Conservation (phyloP, 1,140 invertebrate genomes). For the Pseudomyrmex sp. region DNA sequence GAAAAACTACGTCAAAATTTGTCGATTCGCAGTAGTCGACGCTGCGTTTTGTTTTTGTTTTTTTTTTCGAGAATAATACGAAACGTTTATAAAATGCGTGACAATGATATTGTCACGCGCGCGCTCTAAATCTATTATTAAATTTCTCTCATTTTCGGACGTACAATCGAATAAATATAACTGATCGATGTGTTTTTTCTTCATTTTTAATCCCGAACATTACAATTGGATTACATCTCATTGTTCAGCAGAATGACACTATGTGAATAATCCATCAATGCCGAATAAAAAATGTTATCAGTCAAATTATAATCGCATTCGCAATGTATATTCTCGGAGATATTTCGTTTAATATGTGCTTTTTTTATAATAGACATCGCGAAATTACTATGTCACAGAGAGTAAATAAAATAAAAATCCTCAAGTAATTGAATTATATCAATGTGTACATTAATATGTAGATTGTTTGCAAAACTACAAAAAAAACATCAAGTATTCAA, state of each 20-base stretch:
- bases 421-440: neutral
- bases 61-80: conserved; percentile 24
- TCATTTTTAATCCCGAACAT: neutral
- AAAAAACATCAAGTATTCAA: neutral
- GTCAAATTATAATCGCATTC: neutral
- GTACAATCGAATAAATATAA: conserved; percentile 18
- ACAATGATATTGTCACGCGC: conserved; percentile 15
- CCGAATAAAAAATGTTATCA: neutral
- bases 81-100: conserved; percentile 35
- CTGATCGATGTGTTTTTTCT: neutral
- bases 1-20: conserved; percentile 50
- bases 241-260: neutral
- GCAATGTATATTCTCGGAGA: neutral
- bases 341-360: neutral
- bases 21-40: conserved; percentile 19
- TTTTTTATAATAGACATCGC: neutral
- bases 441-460: neutral
- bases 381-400: neutral
- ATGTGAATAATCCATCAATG: neutral
- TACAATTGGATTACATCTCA: neutral
- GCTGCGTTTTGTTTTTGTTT: neutral
- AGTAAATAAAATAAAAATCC: neutral
- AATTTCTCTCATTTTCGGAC: conserved; percentile 18
- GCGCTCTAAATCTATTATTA: conserved; percentile 17
- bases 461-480: too few species aligned